Evolutionary conservation across 2,888 invertebrate genomes (phyloP), one percentile per base, ranked within the genome.

Genomic region (Atethmia centrago): DNA sequence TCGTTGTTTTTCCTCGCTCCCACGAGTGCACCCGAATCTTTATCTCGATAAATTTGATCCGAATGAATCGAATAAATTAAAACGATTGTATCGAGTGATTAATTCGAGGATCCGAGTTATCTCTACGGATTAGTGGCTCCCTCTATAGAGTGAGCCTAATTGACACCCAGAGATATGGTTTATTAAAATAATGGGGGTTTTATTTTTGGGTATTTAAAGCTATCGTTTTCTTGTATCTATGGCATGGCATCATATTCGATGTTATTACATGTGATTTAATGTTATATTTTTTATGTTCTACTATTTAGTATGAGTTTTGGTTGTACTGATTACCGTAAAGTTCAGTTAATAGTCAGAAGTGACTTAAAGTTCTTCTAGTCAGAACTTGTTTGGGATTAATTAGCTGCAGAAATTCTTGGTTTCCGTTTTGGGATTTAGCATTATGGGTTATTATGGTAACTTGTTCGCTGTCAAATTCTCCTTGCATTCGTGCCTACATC

Each of bases 91-190:
- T 90, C 92, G 90, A 91, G 91, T 93, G 94, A 95, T 94, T 94
- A 94, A 93, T 94, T 90, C 89, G 91, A 89, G 92, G 90, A 89
- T 91, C 86, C 83, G 87, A 87, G 90, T 94, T 95, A 96, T 96
- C 95, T 93, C 86, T 87, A 84, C 84, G 92, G 94, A 95, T 95
- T 95, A 95, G 92, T 92, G 92, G 92, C 91, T 88, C 90, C 88
- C 89, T 90, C 89, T 88, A 87, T 90, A 91, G 88, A 91, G 92
- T 91, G 92, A 92, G 92, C 91, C 93, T 95, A 96, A 96, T 96
- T 96, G 96, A 95, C 94, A 93, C 84, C 87, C 81, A 85, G 90
- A 93, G 95, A 96, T 96, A 96, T 90, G 91, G 92, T 93, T 93
- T 93, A 94, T 95, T 95, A 92, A 91, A 92, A 90, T 93, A 94